A percentile compares a stretch with the other conserved stretches of the same genome.
phyloP scores from a whole-genome alignment of 2,797 vertebrate genomes.

The Oophaga sylvatica region DNA sequence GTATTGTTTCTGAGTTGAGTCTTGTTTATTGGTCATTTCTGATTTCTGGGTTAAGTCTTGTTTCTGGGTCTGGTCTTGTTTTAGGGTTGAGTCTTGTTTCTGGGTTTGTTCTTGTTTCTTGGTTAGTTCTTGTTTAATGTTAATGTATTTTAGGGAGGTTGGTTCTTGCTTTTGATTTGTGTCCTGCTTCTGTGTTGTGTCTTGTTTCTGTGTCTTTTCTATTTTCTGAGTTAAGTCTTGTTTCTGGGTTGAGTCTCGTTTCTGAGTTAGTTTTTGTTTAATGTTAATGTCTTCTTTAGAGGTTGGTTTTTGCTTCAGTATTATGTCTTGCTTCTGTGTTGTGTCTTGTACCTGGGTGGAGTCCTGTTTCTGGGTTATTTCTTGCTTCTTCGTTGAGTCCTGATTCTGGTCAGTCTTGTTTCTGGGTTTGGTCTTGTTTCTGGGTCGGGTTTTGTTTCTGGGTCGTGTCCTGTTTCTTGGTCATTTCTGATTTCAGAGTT shows the following conservation, averaged over 20 bases:
- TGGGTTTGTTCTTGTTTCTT: background rate
- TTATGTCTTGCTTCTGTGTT: background rate
- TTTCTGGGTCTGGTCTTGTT: background rate
- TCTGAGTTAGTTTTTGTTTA: background rate
- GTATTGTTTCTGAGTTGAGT: background rate
- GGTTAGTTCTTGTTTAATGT: background rate
- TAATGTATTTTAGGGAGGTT: background rate
- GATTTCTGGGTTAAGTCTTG: background rate
- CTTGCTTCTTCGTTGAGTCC: too few species aligned
- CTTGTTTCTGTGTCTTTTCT: background rate
- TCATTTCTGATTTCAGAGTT: background rate
- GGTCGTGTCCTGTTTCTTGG: background rate
- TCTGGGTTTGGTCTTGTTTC: background rate
- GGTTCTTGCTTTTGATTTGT: background rate
- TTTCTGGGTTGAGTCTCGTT: background rate
- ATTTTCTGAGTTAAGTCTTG: conserved; percentile 10
- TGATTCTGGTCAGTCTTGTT: background rate
- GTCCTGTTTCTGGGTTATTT: background rate
- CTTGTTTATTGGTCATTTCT: background rate
- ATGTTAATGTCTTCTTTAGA: background rate
- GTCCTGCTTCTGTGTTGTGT: background rate
- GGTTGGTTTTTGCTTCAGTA: background rate
- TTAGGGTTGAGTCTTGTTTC: background rate
- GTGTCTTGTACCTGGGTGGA: background rate
- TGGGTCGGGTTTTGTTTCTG: background rate